Base-by-base conservation (phyloP, 2,888 invertebrate species). In the Drosophila cognata region DNA sequence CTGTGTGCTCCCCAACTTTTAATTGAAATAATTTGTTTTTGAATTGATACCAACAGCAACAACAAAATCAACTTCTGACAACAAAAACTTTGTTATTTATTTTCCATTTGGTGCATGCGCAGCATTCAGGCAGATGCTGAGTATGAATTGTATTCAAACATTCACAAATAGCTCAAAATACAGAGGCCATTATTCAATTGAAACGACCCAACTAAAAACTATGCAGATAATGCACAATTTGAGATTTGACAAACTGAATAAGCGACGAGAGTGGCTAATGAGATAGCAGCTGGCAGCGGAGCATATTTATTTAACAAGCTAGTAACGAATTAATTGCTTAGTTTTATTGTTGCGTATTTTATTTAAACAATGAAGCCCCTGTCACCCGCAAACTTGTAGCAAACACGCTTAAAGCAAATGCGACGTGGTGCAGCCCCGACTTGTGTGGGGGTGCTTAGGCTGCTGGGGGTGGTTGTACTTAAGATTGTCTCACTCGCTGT, bases 21-120 rank as follows among this genome's bases (percentile, higher is more conserved):
- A 89, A 85, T 85, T 89, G 85, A 89, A 85, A 85, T 89, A 89
- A 85, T 85, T 85, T 82, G 82, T 84, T 89, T 72, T 64, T 63
- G 74, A 68, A 64, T 56, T 69, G 66, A 60, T 64, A 68, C 59
- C 74, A 71, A 35, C 21, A 66, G 68, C 13, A 29, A n/a, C 29
- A 16, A 16, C 16, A 31, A 18, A 57, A 31, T 10, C 43, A 31
- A 65, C 62, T 71, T 67, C 28, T 59, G 66, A 71, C 66, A 48
- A 64, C 53, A 77, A 75, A 74, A 78, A 74, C 76, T 79, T 79
- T 71, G 57, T 43, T 67, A 61, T 67, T 64, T 71, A 64, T 71
- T 75, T 68, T 71, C 57, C 71, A 35, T 71, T 55, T 57, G n/a
- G 25, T 35, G 29, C 51, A 8, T 25, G n/a, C n/a, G n/a, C n/a